phyloP scores from a whole-genome alignment of 2,113 vertebrate species.

The Plectropomus leopardus region DNA sequence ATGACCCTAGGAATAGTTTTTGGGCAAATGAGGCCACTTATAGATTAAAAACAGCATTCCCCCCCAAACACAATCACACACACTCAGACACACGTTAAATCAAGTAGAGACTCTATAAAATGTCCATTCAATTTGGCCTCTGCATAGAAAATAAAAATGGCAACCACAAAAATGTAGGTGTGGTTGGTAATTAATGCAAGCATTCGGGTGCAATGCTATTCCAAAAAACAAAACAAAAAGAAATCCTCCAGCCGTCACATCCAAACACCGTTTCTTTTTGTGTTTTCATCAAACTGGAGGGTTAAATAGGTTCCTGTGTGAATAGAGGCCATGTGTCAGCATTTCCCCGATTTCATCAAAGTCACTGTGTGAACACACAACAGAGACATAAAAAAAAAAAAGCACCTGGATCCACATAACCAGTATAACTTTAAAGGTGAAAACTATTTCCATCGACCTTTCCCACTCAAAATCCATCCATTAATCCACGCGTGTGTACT shows the following conservation, averaged over 20 bases:
- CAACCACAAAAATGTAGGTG: slow-evolving; percentile 19
- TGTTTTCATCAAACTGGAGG: slow-evolving; percentile 6
- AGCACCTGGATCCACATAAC: slow-evolving; percentile 1
- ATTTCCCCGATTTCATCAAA: slow-evolving; percentile 5
- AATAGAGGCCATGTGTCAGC: not conserved
- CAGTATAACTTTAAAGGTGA: not conserved
- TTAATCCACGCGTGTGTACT: not conserved
- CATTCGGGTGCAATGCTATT: slow-evolving; percentile 22
- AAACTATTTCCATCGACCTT: not conserved
- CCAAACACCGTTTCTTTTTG: not conserved
- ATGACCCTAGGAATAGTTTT: slow-evolving; percentile 84
- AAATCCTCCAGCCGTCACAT: not conserved
- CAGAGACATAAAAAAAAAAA: slow-evolving; percentile 20
- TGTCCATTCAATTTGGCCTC: slow-evolving; percentile 47
- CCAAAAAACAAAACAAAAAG: slow-evolving; percentile 8
- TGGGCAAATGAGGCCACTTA: slow-evolving; percentile 85
- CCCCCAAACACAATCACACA: slow-evolving; percentile 22
- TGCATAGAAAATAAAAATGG: slow-evolving; percentile 61
- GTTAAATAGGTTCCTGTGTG: slow-evolving; percentile 5
- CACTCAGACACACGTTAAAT: slow-evolving; percentile 15
- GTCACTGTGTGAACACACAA: not conserved
- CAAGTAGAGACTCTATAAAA: slow-evolving; percentile 41
- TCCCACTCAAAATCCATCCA: not conserved
- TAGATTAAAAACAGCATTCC: slow-evolving; percentile 17
- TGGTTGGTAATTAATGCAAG: slow-evolving; percentile 47